Evolutionary conservation across 2,888 invertebrate genomes (phyloP), one percentile per base, ranked within the genome.

Genomic region (Hecatera dysodea): DNA sequence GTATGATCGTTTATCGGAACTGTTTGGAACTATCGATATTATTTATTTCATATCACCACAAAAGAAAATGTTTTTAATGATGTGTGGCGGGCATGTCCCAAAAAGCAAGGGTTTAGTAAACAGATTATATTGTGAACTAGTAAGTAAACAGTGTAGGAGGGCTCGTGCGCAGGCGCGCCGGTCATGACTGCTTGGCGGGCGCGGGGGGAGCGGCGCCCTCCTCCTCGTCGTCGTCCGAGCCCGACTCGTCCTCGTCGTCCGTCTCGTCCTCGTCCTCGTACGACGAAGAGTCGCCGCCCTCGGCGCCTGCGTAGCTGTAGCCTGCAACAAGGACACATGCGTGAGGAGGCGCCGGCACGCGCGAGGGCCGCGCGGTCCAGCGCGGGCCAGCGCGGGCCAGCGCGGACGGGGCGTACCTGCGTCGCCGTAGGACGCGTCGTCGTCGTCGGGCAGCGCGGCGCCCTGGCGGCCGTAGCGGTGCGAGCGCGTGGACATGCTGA

Each of bases 401-500:
- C n/a, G n/a, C n/a, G n/a, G n/a, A n/a, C 22, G 56, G 8, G 8
- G 4, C 22, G 22, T 59, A 65, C 65, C 65, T 61, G 65, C 65
- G 36, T 69, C 69, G 17, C 48, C 69, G 50, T 42, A 88, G 48
- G n/a, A n/a, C n/a, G 88, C 92, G 53, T 90, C 95, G 52, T 82
- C 96, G 86, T 97, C 97, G 77, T 97, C 97, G 97, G 77, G 96
- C 96, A 70, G 92, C 93, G 96, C 96, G 86, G 97, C 97, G 86
- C 97, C 97, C 94, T 98, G 98, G 33, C 99, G 97, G 17, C 99
- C 99, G 96, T 98, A 99, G 90, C 98, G 98, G 92, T 99, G 98
- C 81, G 97, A 97, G 66, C 98, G 97, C 80, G 98, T 98, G 50
- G 99, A 99, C 98, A 99, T 99, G 96, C 98, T 98, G 89, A 99